Conservation (phyloP, 2,797 vertebrate genomes). For the Chanos chanos region DNA sequence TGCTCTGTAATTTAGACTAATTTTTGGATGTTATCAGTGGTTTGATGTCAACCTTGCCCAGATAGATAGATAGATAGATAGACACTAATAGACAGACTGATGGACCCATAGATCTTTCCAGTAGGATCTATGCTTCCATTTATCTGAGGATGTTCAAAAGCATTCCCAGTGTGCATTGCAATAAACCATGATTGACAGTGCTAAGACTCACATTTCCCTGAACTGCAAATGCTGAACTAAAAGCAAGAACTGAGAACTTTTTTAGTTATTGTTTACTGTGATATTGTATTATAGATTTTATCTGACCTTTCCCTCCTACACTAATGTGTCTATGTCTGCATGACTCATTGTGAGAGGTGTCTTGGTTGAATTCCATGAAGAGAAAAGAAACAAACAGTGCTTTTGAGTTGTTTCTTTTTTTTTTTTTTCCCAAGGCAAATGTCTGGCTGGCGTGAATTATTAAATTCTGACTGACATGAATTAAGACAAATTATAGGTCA, state of each 20-base stretch:
- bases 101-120: no score
- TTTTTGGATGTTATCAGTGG: no score
- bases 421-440: neutral
- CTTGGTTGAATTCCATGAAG: neutral
- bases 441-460: constrained; percentile 57
- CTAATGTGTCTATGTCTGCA: constrained; percentile 3
- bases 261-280: constrained; percentile 41
- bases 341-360: neutral
- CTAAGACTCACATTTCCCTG: constrained; percentile 29
- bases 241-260: no score
- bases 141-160: no score
- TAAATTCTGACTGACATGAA: constrained; percentile 89
- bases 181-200: constrained; percentile 42
- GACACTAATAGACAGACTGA: no score
- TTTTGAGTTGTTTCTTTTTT: constrained; percentile 21
- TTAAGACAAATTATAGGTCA: constrained; percentile 97
- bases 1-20: no score
- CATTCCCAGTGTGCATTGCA: no score
- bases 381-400: neutral
- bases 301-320: constrained; percentile 30
- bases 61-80: no score
- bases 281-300: constrained; percentile 45
- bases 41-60: no score
- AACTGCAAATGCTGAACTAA: constrained; percentile 41
- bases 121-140: no score